These are phyloP conservation scores for Sinonovacula constricta DNA, from an alignment of 1,140 invertebrate genomes.

Conservation along the genomic window DNA sequence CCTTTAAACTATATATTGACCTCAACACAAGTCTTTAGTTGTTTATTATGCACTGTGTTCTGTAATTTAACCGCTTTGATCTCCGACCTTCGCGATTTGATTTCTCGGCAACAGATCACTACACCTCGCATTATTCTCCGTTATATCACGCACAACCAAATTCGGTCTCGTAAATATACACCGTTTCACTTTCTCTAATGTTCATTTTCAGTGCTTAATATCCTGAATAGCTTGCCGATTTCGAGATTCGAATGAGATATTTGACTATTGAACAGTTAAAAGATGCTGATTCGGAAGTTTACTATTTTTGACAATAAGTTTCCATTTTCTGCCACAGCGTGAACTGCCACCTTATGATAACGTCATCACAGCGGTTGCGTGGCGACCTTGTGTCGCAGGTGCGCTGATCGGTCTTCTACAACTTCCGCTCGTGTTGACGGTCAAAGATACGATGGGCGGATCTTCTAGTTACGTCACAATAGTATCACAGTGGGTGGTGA, in stretches of 20 bases:
- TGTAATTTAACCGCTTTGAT: too few relatives aligned
- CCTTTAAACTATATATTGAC: too few relatives aligned
- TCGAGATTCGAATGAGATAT: background rate
- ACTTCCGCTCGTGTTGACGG: conserved; percentile 59
- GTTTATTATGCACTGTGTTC: too few relatives aligned
- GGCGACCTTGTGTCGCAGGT: conserved; percentile 64
- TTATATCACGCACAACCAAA: too few relatives aligned
- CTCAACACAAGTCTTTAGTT: too few relatives aligned
- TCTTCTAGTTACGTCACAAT: conserved; percentile 66
- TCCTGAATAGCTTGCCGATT: background rate
- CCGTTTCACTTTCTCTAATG: background rate
- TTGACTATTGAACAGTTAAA: too few relatives aligned
- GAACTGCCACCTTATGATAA: conserved; percentile 47
- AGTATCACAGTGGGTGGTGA: conserved; percentile 65
- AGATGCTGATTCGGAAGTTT: too few relatives aligned
- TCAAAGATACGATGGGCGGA: conserved; percentile 65
- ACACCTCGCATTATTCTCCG: too few relatives aligned
- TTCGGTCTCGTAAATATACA: too few relatives aligned
- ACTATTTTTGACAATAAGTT: too few relatives aligned
- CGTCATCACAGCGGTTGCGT: conserved; percentile 59
- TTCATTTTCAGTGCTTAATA: background rate
- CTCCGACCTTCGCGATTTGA: too few relatives aligned
- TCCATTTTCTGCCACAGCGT: conserved; percentile 7
- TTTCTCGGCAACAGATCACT: too few relatives aligned
- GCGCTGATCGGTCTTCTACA: conserved; percentile 59